Base-by-base conservation (phyloP, 2,113 vertebrate genomes). In the Pollachius pollachius region DNA sequence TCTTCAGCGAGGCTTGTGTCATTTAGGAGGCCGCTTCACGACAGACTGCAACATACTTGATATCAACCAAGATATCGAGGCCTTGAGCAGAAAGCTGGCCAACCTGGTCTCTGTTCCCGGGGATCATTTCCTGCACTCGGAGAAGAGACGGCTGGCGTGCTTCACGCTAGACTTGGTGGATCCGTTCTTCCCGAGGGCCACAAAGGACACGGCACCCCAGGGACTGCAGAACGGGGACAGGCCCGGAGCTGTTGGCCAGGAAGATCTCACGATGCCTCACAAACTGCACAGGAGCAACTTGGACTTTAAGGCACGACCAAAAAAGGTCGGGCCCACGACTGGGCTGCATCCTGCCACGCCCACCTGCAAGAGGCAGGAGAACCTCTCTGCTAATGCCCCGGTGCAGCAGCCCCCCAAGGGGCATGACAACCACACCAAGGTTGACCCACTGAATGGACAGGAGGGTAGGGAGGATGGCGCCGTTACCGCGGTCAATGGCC, bases 201-300 rank as follows among this genome's bases (percentile, higher is more conserved):
- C 41, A 4, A 7, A 30, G 1, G 0, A 19, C 16, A 23, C 5
- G 62, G 21, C 27, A 2, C 2, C 12, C 37, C 19, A 41, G 30
- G 19, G 37, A 16, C 62, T 70, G 3, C 70, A 65, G 18, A 15
- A 19, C 13, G 1, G 17, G 15, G 48, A 78, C 5, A 48, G 68
- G 6, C n/a, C 41, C 18, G 0, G 21, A 63, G 25, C 19, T 68
- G 68, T 60, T 25, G 15, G 41, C 3, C 70, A 69, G 27, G 68
- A 62, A 66, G 67, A 62, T 11, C 65, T 66, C 56, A 86, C 81
- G 21, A 92, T 87, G 89, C 84, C 90, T 77, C 89, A 89, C 58
- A 93, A 89, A 85, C 84, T 69, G 6, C 59, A 74, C 16, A 90
- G 89, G 73, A 73, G 71, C 6, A 41, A 60, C 21, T 72, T 73